Base-by-base conservation (phyloP, 2,888 invertebrate genomes). In the Nomada ferruginata region DNA sequence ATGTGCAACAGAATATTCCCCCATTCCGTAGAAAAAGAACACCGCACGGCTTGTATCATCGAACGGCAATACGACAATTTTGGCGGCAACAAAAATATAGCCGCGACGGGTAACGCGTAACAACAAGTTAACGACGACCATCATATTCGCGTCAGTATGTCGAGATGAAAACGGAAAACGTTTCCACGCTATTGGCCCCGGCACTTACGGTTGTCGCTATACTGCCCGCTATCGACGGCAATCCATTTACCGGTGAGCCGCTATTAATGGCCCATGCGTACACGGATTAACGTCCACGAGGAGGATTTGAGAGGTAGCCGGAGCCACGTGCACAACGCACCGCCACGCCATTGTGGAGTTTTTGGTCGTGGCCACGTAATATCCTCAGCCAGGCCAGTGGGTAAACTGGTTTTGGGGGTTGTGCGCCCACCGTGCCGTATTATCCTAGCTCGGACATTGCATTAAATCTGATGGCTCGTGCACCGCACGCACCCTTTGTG, bases 231-330 rank as follows among this genome's bases (percentile, higher is more conserved):
- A 88, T 89, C 89, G 87, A 87, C 87, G 86, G 77, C 84, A 85
- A 86, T 85, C 86, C 87, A 87, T 90, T 90, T 90, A 89, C 85
- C 83, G 85, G 83, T 76, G 53, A 71, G 74, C 85, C 89, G 81
- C 87, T 87, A 89, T 90, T 90, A 90, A 90, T 89, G 89, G 89
- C 53, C 82, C 79, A 64, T 82, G 83, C 84, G 82, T 26, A 73
- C 84, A 87, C 77, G 85, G 87, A 87, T 87, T 87, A 87, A 87
- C 86, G 83, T 87, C 71, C 72, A 71, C 68, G 66, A 73, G 73
- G 61, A 59, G 20, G 44, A 44, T 18, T 4, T 5, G 11, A 47
- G 47, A 15, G 47, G 47, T 47, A 18, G 64, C 18, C n/a, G 10
- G 3, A n/a, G 42, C 3, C 64, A 47, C 72, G 71, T 65, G 61